A percentile compares a stretch with the other conserved stretches of the same genome.
phyloP scores from a whole-genome alignment of 2,113 vertebrate genomes.

The Catharus fuscescens region DNA sequence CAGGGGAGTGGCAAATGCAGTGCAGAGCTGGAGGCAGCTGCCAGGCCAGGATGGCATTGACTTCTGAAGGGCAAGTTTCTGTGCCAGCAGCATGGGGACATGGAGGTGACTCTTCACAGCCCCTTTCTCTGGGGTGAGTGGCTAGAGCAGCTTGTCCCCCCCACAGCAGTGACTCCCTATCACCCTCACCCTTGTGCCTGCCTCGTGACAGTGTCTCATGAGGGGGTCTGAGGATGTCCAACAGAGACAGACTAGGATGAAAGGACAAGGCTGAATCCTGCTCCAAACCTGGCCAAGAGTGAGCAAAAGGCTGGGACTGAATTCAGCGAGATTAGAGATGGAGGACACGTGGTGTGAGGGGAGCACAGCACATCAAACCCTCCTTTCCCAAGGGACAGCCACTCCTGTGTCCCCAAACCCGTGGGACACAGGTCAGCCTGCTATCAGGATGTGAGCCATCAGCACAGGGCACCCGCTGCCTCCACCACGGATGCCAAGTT shows the following conservation, averaged over 20 bases:
- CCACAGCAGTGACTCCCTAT: fast-evolving
- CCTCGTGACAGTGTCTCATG: fast-evolving
- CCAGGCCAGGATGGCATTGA: background rate
- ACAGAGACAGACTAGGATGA: background rate
- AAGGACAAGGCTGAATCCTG: background rate
- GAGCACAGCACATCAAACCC: background rate
- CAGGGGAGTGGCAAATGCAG: background rate
- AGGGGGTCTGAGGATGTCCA: background rate
- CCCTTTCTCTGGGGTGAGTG: background rate
- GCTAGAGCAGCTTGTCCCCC: background rate
- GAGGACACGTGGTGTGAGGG: fast-evolving
- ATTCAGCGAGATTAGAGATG: fast-evolving
- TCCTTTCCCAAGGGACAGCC: background rate
- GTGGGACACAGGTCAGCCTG: background rate
- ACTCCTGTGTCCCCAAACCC: background rate
- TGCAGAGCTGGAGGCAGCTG: background rate
- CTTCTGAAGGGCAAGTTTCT: background rate
- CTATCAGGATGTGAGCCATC: background rate
- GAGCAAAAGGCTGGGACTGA: background rate
- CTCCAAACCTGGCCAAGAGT: background rate
- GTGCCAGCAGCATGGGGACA: background rate
- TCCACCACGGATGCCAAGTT: fast-evolving
- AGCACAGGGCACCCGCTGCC: background rate
- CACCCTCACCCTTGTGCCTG: fast-evolving
- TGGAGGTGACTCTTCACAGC: background rate